A percentile compares a stretch with the other conserved stretches of the same genome.
These are phyloP conservation scores for Resseliella maxima DNA, from an alignment of 2,888 invertebrate species.

Conservation along the genomic window DNA sequence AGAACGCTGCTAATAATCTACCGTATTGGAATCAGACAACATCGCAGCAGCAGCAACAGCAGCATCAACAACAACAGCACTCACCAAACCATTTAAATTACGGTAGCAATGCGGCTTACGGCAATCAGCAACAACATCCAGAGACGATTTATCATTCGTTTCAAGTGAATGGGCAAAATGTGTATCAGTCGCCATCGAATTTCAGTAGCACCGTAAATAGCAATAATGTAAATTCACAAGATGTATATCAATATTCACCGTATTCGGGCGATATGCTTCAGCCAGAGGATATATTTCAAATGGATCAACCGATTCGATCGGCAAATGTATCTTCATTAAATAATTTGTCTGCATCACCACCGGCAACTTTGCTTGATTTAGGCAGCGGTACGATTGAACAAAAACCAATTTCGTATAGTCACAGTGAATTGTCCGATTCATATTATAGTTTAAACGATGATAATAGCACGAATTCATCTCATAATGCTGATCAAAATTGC, in stretches of 20 bases:
- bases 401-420: conserved; percentile 44
- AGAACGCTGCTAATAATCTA: neutral
- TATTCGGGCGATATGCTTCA: conserved; percentile 75
- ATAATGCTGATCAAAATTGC: conserved; percentile 45
- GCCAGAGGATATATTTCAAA: conserved; percentile 81
- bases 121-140: neutral
- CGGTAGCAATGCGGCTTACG: neutral
- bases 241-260: conserved; percentile 56
- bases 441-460: conserved; percentile 57
- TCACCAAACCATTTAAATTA: conserved; percentile 40
- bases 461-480: conserved; percentile 56
- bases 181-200: neutral
- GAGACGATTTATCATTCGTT: conserved; percentile 41
- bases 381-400: conserved; percentile 76
- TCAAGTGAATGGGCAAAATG: neutral
- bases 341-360: conserved; percentile 65
- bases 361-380: conserved; percentile 77
- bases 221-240: conserved; percentile 22
- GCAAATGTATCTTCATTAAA: neutral
- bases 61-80: neutral
- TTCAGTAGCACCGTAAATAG: neutral
- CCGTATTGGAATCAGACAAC: conserved; percentile 22
- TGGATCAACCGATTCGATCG: conserved; percentile 74
- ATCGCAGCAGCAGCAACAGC: conserved; percentile 30
- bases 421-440: conserved; percentile 42